Percentiles rank a stretch among this genome's conserved stretches.
Evolutionary conservation across 2,797 vertebrate genomes (phyloP).

Genomic region (Falco biarmicus): DNA sequence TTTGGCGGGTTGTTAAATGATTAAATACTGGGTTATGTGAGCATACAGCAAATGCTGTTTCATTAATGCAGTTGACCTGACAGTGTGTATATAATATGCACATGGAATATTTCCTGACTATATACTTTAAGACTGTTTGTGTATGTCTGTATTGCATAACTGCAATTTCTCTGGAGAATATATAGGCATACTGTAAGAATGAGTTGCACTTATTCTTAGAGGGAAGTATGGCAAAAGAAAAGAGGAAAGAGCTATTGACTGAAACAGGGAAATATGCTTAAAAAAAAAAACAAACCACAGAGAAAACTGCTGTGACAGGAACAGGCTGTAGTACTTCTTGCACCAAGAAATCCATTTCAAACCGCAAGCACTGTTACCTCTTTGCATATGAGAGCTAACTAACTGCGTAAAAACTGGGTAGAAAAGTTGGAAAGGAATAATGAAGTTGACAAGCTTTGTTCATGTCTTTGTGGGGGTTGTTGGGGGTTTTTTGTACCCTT

Average conservation of each 20-base stretch:
- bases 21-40: slow-evolving; percentile 53
- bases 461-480: not conserved
- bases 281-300: not conserved
- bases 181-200: not conserved
- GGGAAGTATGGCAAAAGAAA: not conserved
- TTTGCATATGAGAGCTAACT: not conserved
- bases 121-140: not conserved
- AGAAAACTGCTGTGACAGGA: not conserved
- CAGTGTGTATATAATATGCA: not conserved
- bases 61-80: slow-evolving; percentile 41
- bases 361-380: not conserved
- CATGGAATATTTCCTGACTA: not conserved
- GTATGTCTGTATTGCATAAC: not conserved
- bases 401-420: not conserved
- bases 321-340: not conserved
- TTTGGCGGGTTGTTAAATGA: slow-evolving; percentile 20
- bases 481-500: not conserved
- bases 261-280: not conserved
- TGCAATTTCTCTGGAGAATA: not conserved
- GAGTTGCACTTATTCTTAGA: not conserved
- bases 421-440: not conserved
- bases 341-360: not conserved
- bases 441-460: not conserved
- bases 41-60: slow-evolving; percentile 52
- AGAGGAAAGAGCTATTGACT: not conserved